Evolutionary conservation across 2,888 invertebrate species (phyloP).

Genomic region (Diarsia rubi): DNA sequence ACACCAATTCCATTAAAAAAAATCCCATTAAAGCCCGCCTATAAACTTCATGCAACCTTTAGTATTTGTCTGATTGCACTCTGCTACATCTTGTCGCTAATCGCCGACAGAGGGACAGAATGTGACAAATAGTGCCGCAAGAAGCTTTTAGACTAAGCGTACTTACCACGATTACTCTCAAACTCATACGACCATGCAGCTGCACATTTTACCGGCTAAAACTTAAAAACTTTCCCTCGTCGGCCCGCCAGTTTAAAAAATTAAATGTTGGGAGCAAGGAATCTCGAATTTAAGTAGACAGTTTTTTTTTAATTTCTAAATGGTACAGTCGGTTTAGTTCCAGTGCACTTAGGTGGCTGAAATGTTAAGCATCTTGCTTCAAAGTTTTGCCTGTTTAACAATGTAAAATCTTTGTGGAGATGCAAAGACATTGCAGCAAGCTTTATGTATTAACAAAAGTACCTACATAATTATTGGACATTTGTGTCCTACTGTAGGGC

Average conservation of each 20-base stretch:
- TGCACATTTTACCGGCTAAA: constrained; percentile 11
- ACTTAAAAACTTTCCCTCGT: constrained; percentile 22
- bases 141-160: constrained; percentile 17
- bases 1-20: not conserved
- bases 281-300: constrained; percentile 30
- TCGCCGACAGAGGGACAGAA: not conserved
- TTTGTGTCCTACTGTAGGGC: no score
- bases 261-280: constrained; percentile 32
- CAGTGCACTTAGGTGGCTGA: constrained; percentile 3
- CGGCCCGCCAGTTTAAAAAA: constrained; percentile 11
- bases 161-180: constrained; percentile 9
- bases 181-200: constrained; percentile 11
- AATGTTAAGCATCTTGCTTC: not conserved
- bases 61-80: not conserved
- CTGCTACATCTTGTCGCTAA: not conserved
- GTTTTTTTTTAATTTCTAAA: not conserved
- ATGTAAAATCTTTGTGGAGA: not conserved
- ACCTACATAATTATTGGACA: not conserved
- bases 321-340: not conserved
- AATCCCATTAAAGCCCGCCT: not conserved
- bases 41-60: not conserved
- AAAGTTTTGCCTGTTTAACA: not conserved
- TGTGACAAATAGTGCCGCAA: not conserved
- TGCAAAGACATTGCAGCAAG: not conserved
- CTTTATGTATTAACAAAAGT: not conserved